Evolutionary conservation across 2,888 invertebrate genomes (phyloP), one percentile per base, ranked within the genome.

Genomic region (Gastrophysa polygoni): DNA sequence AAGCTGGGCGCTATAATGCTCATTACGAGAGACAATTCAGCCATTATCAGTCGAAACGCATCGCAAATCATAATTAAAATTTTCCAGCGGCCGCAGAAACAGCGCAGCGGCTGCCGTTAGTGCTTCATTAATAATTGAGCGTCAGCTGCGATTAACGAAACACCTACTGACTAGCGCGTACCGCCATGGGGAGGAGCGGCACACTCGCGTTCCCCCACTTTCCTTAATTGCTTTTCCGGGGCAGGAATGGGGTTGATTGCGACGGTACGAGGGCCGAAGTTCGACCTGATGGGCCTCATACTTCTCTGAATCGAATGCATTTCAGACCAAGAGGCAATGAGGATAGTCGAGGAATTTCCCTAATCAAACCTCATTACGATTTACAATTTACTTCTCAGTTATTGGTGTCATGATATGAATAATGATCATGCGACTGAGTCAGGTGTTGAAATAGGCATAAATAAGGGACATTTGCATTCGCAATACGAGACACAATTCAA

Each of bases 51-150:
- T 70, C 71, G 72, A 74, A 73, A 71, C 14, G 8, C 11, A 38
- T 38, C 73, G 78, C 79, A 78, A 78, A 79, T 80, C 78, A 78
- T 77, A 80, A 79, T 80, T 80, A 80, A 77, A 79, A 78, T 78
- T 77, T 75, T 71, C 76, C 75, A 73, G 73, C 71, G 73, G 75
- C 78, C 77, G 71, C 78, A 77, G 70, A n/a, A n/a, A 3, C 75
- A 72, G 68, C 66, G 74, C 68, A 71, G 71, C 70, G 73, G 72
- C 71, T 68, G 68, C 70, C 72, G 75, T 77, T 77, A 78, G 77
- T 77, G 76, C 75, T 77, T 74, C 74, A 77, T 78, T 77, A 80
- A 80, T 80, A 80, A 80, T 80, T 79, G 78, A 80, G 77, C 75
- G 79, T 80, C 80, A 76, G 74, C 69, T 73, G 73, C 76, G 79